Percentiles rank a stretch among this genome's conserved stretches.
phyloP scores from a whole-genome alignment of 2,113 vertebrate genomes.

The Cricetomys ansorgei region DNA sequence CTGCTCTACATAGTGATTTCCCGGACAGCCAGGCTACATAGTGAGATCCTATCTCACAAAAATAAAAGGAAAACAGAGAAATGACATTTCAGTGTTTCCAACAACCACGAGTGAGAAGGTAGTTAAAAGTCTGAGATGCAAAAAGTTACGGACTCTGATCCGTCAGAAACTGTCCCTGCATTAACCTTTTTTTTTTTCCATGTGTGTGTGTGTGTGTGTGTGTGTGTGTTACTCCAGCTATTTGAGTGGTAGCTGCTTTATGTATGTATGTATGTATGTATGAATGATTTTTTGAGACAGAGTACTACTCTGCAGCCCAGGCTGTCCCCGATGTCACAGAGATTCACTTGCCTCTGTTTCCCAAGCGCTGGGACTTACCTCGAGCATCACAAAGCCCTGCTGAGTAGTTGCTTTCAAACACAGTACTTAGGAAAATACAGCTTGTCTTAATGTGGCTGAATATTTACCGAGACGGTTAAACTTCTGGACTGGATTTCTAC shows the following conservation, averaged over 20 bases:
- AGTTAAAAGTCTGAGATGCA: conserved; percentile 56
- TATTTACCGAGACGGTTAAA: conserved; percentile 66
- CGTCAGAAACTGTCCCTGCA: background rate
- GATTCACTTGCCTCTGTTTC: background rate
- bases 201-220: too few species aligned
- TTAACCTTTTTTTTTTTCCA: background rate
- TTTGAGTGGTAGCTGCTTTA: background rate
- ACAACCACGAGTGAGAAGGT: conserved; percentile 56
- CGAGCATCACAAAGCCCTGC: background rate
- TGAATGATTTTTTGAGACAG: background rate
- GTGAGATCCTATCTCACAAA: background rate
- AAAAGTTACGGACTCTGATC: conserved; percentile 5
- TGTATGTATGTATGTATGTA: background rate
- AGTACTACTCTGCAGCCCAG: background rate
- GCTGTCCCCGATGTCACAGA: background rate
- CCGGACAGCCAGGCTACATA: background rate
- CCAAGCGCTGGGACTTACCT: background rate
- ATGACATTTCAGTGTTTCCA: conserved; percentile 55
- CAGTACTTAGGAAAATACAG: conserved; percentile 47
- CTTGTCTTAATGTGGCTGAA: conserved; percentile 33
- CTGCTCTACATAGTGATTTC: background rate
- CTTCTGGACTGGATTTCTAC: conserved; percentile 52
- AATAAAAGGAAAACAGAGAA: conserved; percentile 9
- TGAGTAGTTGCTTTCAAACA: conserved; percentile 4
- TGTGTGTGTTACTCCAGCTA: background rate